Conservation (phyloP, 2,888 invertebrate species). For the Ptycholaimellus sp. region DNA sequence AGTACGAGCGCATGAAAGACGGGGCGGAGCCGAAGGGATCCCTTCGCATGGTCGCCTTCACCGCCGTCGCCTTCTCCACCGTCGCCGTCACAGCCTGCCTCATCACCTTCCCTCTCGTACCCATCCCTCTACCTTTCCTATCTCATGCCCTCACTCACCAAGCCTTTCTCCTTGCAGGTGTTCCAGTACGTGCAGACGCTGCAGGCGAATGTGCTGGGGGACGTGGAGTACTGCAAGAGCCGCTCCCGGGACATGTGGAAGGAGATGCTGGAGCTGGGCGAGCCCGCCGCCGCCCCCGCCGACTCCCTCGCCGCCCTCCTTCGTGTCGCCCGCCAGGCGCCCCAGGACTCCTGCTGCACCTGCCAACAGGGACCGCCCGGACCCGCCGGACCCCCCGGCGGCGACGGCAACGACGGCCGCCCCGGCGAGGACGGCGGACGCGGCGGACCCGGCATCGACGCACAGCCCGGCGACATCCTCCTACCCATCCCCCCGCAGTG, state of each 20-base stretch:
- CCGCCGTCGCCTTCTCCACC: conserved; percentile 7
- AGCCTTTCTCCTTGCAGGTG: too few species aligned
- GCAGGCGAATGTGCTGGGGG: conserved; percentile 4
- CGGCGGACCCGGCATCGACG: conserved; percentile 2
- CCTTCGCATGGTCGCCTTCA: too few species aligned
- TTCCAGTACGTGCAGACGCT: conserved; percentile 8
- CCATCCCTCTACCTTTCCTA: too few species aligned
- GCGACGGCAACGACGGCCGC: conserved; percentile 5
- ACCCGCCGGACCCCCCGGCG: conserved; percentile 8
- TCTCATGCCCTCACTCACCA: too few species aligned
- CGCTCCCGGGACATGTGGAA: too few species aligned
- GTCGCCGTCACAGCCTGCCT: conserved; percentile 7
- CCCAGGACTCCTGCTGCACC: too few species aligned
- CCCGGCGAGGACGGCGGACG: conserved; percentile 1
- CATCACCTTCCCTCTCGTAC: conserved; percentile 6
- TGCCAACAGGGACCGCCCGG: conserved; percentile 8
- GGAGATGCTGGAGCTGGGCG: conserved; percentile 4
- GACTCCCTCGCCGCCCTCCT: too few species aligned
- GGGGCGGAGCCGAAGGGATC: too few species aligned
- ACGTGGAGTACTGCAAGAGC: too few species aligned
- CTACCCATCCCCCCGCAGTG: not conserved
- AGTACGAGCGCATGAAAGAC: too few species aligned
- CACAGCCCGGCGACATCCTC: conserved; percentile 2
- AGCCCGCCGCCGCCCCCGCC: too few species aligned
- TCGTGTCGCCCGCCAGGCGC: too few species aligned